Evolutionary conservation across 2,113 vertebrate species (phyloP).

Genomic region (Xiphophorus maculatus): DNA sequence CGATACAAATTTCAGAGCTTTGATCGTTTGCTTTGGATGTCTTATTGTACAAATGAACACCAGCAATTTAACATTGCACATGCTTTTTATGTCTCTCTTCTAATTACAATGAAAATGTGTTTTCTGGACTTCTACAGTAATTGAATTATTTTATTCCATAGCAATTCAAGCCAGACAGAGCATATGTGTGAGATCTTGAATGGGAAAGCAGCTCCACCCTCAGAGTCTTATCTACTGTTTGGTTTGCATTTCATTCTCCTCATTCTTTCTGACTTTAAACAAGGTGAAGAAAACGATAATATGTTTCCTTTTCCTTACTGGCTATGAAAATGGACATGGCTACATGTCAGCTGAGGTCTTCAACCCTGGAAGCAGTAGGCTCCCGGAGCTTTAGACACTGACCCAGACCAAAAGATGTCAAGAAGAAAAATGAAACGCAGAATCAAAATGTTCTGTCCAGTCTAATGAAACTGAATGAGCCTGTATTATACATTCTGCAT

Average conservation of each 20-base stretch:
- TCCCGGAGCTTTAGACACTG: neutral
- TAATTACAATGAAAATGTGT: neutral
- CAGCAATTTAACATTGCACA: neutral
- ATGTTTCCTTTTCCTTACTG: neutral
- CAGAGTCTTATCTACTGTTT: neutral
- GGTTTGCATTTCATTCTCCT: neutral
- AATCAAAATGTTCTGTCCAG: neutral
- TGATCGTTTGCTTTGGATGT: neutral
- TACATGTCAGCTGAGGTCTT: neutral
- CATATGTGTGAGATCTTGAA: neutral
- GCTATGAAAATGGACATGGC: neutral
- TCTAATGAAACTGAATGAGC: neutral
- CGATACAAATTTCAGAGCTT: neutral
- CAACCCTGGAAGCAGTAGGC: neutral
- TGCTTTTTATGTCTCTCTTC: neutral
- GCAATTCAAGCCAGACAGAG: neutral
- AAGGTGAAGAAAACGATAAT: neutral
- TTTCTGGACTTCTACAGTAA: neutral
- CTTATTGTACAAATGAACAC: neutral
- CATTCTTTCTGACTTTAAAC: neutral
- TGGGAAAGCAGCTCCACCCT: neutral
- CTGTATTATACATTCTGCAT: neutral
- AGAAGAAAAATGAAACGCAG: neutral
- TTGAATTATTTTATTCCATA: neutral
- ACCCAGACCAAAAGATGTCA: too few species aligned